A percentile compares a stretch with the other conserved stretches of the same genome.
These are phyloP conservation scores for Ladona fulva DNA, from an alignment of 1,140 invertebrate genomes.

Conservation along the genomic window DNA sequence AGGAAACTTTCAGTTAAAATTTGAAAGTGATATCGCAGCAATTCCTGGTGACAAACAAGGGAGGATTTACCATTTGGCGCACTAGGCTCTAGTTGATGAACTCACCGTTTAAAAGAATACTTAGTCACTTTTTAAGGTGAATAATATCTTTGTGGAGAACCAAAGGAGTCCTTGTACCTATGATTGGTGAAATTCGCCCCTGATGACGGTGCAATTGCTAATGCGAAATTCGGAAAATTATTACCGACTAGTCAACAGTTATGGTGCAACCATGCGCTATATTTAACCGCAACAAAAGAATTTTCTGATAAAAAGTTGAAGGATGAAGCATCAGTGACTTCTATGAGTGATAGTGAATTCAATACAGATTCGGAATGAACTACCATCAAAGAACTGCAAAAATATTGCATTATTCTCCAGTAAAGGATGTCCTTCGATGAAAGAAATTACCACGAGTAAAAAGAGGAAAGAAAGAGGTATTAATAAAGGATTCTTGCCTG, in stretches of 20 bases:
- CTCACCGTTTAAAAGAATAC: no score
- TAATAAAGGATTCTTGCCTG: no score
- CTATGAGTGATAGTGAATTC: neutral
- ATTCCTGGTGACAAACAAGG: no score
- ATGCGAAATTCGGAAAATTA: neutral
- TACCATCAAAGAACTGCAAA: neutral
- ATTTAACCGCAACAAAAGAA: neutral
- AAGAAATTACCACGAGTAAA: neutral
- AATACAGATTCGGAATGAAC: neutral
- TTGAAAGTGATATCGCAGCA: neutral
- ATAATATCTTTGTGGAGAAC: no score
- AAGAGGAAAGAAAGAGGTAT: neutral
- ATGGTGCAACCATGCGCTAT: neutral
- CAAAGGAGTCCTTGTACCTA: no score
- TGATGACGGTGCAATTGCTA: neutral
- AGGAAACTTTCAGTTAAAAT: neutral
- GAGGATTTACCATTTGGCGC: no score
- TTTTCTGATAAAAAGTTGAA: neutral
- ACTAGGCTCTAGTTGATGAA: no score
- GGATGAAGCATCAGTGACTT: neutral
- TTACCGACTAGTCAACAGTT: no score
- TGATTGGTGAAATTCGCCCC: no score
- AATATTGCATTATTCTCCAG: neutral
- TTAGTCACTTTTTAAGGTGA: no score
- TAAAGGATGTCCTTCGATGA: neutral